phyloP scores from a whole-genome alignment of 2,888 invertebrate species.

The Silvanus unidentatus region DNA sequence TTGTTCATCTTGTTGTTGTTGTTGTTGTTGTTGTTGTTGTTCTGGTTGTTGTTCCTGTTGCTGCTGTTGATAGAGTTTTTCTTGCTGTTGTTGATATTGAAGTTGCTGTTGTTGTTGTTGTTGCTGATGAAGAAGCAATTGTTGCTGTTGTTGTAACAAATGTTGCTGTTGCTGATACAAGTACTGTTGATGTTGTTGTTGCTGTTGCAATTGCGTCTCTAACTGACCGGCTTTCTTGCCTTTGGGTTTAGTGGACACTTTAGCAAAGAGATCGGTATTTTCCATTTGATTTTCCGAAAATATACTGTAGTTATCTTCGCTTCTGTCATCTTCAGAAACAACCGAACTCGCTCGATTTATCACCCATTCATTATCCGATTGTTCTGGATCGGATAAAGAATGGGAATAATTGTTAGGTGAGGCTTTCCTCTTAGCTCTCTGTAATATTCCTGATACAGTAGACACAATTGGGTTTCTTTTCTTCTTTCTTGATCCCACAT shows the following conservation, averaged over 20 bases:
- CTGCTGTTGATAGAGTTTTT: no score
- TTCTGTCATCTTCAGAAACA: conserved; percentile 65
- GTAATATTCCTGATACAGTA: conserved; percentile 77
- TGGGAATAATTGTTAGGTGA: conserved; percentile 48
- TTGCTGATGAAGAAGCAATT: conserved; percentile 47
- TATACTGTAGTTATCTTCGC: conserved; percentile 49
- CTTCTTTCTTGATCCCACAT: conserved; percentile 51
- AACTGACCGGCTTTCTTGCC: conserved; percentile 16
- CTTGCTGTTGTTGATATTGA: conserved; percentile 1
- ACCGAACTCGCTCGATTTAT: conserved; percentile 63
- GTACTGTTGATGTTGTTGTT: conserved; percentile 20
- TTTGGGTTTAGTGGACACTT: conserved; percentile 45
- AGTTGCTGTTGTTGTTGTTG: not conserved
- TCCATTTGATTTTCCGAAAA: conserved; percentile 62
- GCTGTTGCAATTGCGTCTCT: conserved; percentile 19
- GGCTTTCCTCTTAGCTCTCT: conserved; percentile 72
- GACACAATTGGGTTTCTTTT: conserved; percentile 77
- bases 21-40: not conserved
- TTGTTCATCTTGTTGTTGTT: not conserved
- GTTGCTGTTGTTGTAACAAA: conserved; percentile 30
- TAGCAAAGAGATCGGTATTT: conserved; percentile 58
- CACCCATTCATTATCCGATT: conserved; percentile 66
- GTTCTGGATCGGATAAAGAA: conserved; percentile 71
- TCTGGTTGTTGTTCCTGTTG: conserved; percentile 48
- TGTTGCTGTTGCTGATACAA: conserved; percentile 16